Evolutionary conservation across 2,888 invertebrate species (phyloP).

Genomic region (Deroplatys truncata): DNA sequence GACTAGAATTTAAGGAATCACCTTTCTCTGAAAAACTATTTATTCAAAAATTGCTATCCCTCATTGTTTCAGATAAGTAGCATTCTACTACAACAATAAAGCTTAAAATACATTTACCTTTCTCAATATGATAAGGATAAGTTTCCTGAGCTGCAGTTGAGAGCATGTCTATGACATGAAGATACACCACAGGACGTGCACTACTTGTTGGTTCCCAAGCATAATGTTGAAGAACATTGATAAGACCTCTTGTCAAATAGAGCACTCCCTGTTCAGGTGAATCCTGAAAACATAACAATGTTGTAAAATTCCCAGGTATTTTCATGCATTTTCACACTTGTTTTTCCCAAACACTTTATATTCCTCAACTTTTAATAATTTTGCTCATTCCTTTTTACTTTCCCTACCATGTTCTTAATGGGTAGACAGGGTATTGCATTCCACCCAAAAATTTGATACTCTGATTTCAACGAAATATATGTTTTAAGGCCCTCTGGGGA

Average conservation of each 20-base stretch:
- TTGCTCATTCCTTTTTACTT: no score
- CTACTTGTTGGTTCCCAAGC: constrained; percentile 66
- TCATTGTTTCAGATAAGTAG: no score
- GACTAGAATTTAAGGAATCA: no score
- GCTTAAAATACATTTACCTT: constrained; percentile 50
- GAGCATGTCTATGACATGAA: constrained; percentile 73
- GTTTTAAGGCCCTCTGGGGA: no score
- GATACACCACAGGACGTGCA: constrained; percentile 63
- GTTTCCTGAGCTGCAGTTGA: constrained; percentile 74
- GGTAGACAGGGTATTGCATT: no score
- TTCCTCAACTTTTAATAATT: no score
- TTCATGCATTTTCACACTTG: background rate
- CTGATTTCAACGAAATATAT: no score
- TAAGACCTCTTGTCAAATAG: constrained; percentile 72
- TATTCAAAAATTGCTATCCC: no score
- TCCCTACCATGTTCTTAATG: no score
- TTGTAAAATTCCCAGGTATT: background rate
- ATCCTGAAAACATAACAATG: constrained; percentile 55
- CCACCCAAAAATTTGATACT: no score
- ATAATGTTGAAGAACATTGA: constrained; percentile 74
- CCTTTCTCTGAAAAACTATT: no score
- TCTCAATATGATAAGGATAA: constrained; percentile 82
- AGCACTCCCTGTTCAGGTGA: constrained; percentile 84
- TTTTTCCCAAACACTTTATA: background rate
- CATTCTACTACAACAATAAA: background rate